Conservation (phyloP, 2,797 vertebrate species). For the Petrocephalus schoutedeni region DNA sequence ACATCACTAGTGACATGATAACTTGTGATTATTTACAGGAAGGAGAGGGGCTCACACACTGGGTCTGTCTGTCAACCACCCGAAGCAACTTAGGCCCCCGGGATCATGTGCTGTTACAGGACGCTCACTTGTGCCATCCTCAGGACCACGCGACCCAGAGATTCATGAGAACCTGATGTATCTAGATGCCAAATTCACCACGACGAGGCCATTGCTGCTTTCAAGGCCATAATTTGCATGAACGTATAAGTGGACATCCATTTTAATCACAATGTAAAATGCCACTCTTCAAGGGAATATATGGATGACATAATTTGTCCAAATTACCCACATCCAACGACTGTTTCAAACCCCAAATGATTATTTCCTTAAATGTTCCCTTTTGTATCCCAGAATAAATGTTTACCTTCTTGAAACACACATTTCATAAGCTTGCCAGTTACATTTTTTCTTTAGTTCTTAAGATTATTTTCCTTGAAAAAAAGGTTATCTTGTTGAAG, state of each 20-base stretch:
- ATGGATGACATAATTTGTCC: neutral
- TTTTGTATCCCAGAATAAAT: neutral
- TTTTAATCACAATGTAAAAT: neutral
- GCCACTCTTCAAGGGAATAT: neutral
- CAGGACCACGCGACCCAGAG: neutral
- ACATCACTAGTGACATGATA: neutral
- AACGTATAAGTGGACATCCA: neutral
- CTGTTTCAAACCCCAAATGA: neutral
- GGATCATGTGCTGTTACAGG: neutral
- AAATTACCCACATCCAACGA: neutral
- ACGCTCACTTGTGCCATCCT: neutral
- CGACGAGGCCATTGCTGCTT: neutral
- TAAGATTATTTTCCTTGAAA: neutral
- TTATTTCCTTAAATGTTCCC: constrained; percentile 4
- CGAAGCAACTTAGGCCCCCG: neutral
- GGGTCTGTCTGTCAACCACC: neutral
- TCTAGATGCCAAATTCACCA: neutral
- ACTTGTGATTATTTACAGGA: neutral
- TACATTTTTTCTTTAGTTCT: neutral
- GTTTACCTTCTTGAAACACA: neutral
- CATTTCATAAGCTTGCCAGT: neutral
- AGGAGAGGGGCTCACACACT: neutral
- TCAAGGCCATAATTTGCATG: neutral
- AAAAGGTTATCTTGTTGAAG: neutral
- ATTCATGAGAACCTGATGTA: neutral